Evolutionary conservation across 1,140 invertebrate species (phyloP).

Genomic region (Branchinecta lynchi): DNA sequence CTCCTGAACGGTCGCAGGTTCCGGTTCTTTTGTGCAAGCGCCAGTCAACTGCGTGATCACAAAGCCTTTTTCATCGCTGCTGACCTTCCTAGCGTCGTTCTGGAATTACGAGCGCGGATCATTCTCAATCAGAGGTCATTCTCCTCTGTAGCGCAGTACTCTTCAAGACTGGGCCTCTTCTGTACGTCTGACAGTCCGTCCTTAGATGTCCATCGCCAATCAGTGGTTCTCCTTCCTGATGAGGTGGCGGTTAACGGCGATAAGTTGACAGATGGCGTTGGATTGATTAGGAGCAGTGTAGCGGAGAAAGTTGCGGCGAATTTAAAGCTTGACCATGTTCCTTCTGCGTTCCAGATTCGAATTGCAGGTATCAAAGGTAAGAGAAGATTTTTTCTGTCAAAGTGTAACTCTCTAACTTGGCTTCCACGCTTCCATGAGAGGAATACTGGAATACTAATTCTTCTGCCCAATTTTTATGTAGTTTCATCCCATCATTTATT

Average conservation of each 20-base stretch:
- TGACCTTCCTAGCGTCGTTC: background rate
- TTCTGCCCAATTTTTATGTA: no score
- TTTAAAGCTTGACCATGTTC: background rate
- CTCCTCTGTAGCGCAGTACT: conserved; percentile 4
- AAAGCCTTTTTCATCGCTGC: conserved; percentile 11
- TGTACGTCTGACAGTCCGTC: background rate
- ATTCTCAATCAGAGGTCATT: background rate
- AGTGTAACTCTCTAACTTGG: no score
- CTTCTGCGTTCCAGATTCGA: background rate
- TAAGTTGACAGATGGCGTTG: conserved; percentile 5
- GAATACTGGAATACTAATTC: no score
- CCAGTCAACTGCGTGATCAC: conserved; percentile 13
- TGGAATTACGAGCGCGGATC: background rate
- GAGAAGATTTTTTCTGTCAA: no score
- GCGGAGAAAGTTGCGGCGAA: background rate
- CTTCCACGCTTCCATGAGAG: no score
- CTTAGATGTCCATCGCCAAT: background rate
- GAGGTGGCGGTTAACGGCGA: background rate
- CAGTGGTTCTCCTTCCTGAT: background rate
- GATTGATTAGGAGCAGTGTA: background rate
- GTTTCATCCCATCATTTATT: no score
- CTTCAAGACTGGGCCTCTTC: conserved; percentile 12
- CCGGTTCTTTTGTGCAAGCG: background rate
- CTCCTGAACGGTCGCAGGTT: background rate
- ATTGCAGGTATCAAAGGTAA: conserved; percentile 14